Evolutionary conservation across 1,140 invertebrate species (phyloP), one percentile per base, ranked within the genome.

Genomic region (Lepidurus couesii): DNA sequence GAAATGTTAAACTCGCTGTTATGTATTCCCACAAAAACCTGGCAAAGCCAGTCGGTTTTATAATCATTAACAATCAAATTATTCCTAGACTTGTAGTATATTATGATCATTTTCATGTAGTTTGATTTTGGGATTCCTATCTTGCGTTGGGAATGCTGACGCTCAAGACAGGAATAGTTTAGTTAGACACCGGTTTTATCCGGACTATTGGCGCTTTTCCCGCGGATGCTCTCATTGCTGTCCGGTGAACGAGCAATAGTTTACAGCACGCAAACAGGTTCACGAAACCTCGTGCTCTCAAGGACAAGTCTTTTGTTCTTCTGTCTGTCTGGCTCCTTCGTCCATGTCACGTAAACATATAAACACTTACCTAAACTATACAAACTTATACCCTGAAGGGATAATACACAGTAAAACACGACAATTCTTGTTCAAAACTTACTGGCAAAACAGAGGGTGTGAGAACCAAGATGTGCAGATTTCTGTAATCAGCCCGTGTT

Each of bases 131-230:
- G 47, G 13, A 65, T 65, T 65, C 6, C 47, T 65, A n/a, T 65
- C 53, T 65, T 16, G n/a, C 53, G 21, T 65, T 21, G 16, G 21
- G 21, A 65, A 65, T 16, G 53, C n/a, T 65, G 53, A 21, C 53
- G 53, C 53, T 65, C 16, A 21, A 65, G 53, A 65, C 53, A 65
- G 13, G 53, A 65, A 65, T 65, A 65, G 53, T 65, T 65, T 21
- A 16, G 53, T 65, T n/a, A 65, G 16, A 9, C 4, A 65, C 53
- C 53, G 53, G 53, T 65, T 65, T 65, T 65, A 21, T 65, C 53
- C 53, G 53, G 53, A 65, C 21, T 65, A 65, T 65, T 65, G 53
- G 53, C 53, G 21, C 53, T 65, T 65, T 65, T 65, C 53, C 53
- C 53, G 45, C 45, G 10, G 10, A 47, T 47, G 21, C 53, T 65